These are phyloP conservation scores for Meriones unguiculatus DNA, from an alignment of 2,113 vertebrate species.

Conservation along the genomic window DNA sequence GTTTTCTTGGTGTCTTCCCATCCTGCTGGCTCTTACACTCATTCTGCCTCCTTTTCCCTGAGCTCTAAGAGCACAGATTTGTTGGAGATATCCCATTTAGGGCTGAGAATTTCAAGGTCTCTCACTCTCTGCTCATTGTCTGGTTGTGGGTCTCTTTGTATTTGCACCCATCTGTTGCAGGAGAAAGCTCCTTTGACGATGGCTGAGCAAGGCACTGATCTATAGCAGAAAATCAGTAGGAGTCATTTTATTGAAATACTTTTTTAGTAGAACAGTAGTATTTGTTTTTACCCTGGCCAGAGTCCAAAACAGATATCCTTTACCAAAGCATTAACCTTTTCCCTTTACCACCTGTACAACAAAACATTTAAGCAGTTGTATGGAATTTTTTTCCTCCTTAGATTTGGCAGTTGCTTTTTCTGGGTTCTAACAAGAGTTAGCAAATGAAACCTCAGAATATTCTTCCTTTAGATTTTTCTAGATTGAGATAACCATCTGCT, in stretches of 20 bases:
- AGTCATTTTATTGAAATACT: background rate
- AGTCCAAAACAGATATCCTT: background rate
- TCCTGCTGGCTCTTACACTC: background rate
- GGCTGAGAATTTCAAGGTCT: background rate
- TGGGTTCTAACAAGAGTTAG: background rate
- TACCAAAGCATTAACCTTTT: constrained; percentile 13
- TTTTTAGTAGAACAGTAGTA: background rate
- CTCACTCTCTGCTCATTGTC: background rate
- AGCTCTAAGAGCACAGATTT: background rate
- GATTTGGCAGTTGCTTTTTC: constrained; percentile 6
- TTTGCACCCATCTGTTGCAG: background rate
- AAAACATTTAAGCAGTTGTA: background rate
- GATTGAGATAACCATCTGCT: constrained; percentile 57
- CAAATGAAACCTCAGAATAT: constrained; percentile 32
- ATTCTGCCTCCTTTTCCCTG: background rate
- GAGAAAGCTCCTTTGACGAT: background rate
- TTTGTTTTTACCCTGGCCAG: background rate
- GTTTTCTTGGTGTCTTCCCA: background rate
- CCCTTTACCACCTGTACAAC: background rate
- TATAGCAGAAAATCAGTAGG: background rate
- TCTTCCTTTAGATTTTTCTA: constrained; percentile 23
- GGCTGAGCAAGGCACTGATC: background rate
- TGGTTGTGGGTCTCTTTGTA: background rate
- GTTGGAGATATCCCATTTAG: background rate
- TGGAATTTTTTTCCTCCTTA: background rate